phyloP scores from a whole-genome alignment of 2,113 vertebrate species.

The Pterocles orientalis region DNA sequence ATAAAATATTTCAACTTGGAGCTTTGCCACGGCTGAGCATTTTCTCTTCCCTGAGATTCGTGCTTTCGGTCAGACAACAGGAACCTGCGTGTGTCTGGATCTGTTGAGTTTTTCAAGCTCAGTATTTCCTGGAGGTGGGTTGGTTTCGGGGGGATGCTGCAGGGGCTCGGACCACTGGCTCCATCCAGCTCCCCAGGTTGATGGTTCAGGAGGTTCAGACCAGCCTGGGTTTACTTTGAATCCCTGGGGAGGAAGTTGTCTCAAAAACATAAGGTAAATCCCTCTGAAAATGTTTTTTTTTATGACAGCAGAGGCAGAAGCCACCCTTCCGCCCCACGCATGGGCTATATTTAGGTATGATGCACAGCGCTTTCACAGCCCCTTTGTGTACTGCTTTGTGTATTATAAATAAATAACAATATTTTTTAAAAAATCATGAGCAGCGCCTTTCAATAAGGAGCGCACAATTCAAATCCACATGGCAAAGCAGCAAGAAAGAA shows the following conservation, averaged over 20 bases:
- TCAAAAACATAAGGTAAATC: neutral
- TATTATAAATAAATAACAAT: neutral
- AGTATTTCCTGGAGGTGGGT: neutral
- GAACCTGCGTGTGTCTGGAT: neutral
- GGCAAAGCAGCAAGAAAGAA: neutral
- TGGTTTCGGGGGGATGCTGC: neutral
- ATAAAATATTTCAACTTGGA: neutral
- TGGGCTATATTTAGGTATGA: neutral
- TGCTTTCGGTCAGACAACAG: fast-evolving
- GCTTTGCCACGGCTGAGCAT: neutral
- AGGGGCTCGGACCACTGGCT: fast-evolving
- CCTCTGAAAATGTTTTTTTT: neutral
- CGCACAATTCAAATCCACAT: neutral
- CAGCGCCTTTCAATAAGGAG: neutral
- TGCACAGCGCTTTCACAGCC: neutral
- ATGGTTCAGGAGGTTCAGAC: neutral
- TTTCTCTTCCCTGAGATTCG: neutral
- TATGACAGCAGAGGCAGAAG: neutral
- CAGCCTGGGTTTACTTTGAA: neutral
- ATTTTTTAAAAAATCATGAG: neutral
- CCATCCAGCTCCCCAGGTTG: neutral
- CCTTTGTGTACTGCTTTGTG: neutral
- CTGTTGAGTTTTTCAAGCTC: neutral
- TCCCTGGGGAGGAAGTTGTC: neutral
- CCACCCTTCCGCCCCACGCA: fast-evolving